A percentile compares a stretch with the other conserved stretches of the same genome.
These are phyloP conservation scores for Aphidoletes aphidimyza DNA, from an alignment of 2,888 invertebrate species.

Conservation along the genomic window DNA sequence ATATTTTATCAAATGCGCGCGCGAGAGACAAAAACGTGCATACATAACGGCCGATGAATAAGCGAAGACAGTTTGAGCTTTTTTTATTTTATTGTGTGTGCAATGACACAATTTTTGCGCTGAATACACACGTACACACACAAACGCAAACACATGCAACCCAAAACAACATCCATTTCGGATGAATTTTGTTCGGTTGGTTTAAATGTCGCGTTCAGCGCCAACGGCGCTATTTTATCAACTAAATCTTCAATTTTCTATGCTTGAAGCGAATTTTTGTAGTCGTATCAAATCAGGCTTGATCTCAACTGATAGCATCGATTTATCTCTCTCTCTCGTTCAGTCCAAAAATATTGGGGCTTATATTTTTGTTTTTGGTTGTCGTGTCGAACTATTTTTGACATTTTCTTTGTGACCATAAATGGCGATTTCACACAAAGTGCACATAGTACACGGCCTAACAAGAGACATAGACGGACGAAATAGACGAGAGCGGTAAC, in stretches of 20 bases:
- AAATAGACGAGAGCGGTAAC: no score
- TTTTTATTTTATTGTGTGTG: neutral
- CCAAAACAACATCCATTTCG: constrained; percentile 15
- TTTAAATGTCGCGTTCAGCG: neutral
- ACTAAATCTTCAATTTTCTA: constrained; percentile 13
- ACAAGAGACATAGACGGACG: no score
- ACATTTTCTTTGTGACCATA: neutral
- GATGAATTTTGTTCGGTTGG: constrained; percentile 3
- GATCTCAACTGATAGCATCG: neutral
- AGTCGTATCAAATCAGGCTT: no score
- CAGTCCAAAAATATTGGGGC: neutral
- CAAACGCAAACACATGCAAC: no score
- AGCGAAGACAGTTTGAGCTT: neutral
- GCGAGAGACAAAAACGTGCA: neutral
- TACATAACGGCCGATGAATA: neutral
- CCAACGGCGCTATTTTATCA: neutral
- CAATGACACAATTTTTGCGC: constrained; percentile 36
- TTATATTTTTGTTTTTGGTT: neutral
- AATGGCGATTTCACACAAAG: neutral
- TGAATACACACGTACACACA: no score
- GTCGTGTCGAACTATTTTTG: neutral
- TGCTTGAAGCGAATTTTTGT: no score
- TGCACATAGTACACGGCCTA: neutral
- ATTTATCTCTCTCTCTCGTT: neutral
- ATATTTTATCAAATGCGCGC: constrained; percentile 14